Conservation (phyloP, 2,888 invertebrate genomes). For the Galeopsomyia nigrocyanea region DNA sequence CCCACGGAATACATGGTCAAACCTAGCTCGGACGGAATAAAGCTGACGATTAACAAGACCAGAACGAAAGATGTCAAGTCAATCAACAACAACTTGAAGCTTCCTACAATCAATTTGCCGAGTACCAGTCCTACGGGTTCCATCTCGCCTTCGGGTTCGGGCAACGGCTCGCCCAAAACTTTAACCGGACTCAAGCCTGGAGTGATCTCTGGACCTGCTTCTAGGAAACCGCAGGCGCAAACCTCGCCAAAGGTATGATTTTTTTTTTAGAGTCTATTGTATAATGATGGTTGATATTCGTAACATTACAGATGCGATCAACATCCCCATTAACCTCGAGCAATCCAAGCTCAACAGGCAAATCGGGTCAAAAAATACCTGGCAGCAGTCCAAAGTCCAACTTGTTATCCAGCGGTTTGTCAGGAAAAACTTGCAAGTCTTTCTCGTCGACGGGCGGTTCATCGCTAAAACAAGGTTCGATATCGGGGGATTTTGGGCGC, state of each 20-base stretch:
- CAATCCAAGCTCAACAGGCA: conserved; percentile 57
- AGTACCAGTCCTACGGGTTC: conserved; percentile 60
- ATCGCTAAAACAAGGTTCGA: conserved; percentile 72
- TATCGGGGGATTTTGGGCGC: conserved; percentile 73
- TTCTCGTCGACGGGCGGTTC: conserved; percentile 73
- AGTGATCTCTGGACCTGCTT: conserved; percentile 88
- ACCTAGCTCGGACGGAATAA: conserved; percentile 89
- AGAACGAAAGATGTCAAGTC: conserved; percentile 79
- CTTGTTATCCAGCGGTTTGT: conserved; percentile 52
- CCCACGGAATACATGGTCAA: conserved; percentile 89
- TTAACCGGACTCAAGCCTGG: conserved; percentile 87
- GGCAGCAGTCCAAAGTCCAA: conserved; percentile 58
- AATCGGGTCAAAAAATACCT: conserved; percentile 59
- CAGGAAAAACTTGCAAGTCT: conserved; percentile 52
- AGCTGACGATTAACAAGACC: conserved; percentile 92
- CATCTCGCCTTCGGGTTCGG: conserved; percentile 49
- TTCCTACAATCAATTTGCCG: conserved; percentile 60
- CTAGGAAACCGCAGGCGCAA: conserved; percentile 79
- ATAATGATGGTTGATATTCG: too few relatives aligned
- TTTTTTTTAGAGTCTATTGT: too few relatives aligned
- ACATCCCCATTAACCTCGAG: conserved; percentile 52
- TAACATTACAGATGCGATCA: conserved; percentile 54
- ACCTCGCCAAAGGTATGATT: conserved; percentile 59
- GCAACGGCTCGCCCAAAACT: conserved; percentile 80
- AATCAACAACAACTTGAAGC: conserved; percentile 57